Evolutionary conservation across 2,797 vertebrate genomes (phyloP).

Genomic region (Falco berigora): DNA sequence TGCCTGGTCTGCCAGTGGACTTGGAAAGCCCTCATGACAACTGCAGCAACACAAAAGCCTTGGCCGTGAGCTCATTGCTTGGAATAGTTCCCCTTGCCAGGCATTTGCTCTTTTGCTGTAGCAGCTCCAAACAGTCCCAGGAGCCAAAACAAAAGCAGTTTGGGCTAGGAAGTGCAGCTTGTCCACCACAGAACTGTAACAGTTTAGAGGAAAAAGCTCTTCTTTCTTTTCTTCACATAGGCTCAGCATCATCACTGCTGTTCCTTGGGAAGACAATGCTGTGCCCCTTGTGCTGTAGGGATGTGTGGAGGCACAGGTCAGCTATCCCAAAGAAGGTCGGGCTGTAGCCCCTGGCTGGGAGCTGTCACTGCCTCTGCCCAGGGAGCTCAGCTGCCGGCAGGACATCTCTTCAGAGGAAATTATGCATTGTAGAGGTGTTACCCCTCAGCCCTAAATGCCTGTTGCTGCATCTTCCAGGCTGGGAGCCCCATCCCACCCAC

Average conservation of each 20-base stretch:
- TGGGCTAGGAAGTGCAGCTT: not conserved
- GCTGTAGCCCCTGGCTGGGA: not conserved
- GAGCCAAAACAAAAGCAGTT: not conserved
- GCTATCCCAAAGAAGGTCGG: fast-evolving
- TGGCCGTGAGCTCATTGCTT: fast-evolving
- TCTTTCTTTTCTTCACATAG: not conserved
- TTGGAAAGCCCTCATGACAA: not conserved
- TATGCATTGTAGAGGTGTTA: not conserved
- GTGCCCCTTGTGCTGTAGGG: not conserved
- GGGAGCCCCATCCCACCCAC: not conserved
- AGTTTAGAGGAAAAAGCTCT: not conserved
- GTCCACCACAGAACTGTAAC: fast-evolving
- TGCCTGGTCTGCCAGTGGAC: not conserved
- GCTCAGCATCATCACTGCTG: fast-evolving
- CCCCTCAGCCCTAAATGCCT: not conserved
- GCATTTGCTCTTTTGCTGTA: not conserved
- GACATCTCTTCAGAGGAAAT: not conserved
- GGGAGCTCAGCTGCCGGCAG: not conserved
- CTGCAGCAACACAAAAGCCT: not conserved
- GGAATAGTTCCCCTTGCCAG: not conserved
- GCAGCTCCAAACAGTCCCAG: not conserved
- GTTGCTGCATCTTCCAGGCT: not conserved
- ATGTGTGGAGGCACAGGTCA: fast-evolving
- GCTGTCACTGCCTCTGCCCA: not conserved
- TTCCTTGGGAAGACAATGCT: fast-evolving